Conservation (phyloP, 1,140 invertebrate species). For the Streblospio benedicti region DNA sequence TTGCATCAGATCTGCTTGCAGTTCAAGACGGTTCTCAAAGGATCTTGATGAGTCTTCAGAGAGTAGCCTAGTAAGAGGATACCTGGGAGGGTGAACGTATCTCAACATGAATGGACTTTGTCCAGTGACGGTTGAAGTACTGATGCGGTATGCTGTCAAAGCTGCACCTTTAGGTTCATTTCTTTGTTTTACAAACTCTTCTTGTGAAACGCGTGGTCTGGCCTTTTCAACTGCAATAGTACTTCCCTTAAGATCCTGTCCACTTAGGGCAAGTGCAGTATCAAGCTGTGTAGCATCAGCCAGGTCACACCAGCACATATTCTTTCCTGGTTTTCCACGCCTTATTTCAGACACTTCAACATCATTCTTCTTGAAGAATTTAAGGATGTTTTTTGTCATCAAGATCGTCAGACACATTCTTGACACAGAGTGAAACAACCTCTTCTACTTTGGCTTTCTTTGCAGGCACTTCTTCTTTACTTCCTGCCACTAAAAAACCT, state of each 20-base stretch:
- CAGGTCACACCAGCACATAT: not conserved
- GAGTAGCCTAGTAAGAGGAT: no score
- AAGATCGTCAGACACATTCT: not conserved
- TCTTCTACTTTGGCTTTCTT: not conserved
- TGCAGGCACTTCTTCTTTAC: not conserved
- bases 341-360: not conserved
- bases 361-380: conserved; percentile 4
- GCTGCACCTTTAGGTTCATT: no score
- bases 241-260: not conserved
- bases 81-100: no score
- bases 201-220: no score
- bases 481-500: no score
- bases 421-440: not conserved
- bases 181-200: no score
- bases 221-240: not conserved
- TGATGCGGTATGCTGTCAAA: no score
- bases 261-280: not conserved
- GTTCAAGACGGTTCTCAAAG: no score
- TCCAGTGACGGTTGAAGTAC: no score
- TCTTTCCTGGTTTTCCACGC: not conserved
- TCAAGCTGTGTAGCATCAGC: not conserved
- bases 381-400: not conserved
- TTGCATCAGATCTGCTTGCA: no score
- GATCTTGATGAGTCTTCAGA: no score
- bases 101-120: no score